Evolutionary conservation across 2,888 invertebrate species (phyloP), one percentile per base, ranked within the genome.

Genomic region (Blera fallax): DNA sequence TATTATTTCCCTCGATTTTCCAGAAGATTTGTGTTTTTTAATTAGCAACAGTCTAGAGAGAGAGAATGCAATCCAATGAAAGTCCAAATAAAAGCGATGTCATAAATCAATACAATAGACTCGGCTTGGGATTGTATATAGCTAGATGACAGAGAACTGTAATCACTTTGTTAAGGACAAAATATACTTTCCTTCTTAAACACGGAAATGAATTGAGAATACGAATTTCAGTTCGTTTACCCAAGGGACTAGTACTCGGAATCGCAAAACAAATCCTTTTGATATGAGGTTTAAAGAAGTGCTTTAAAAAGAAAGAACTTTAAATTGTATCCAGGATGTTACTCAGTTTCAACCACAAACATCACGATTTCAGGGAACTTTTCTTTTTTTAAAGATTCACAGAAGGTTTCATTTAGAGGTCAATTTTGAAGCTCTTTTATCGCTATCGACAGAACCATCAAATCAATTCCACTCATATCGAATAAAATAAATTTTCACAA

Each of bases 21-120:
- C 58, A 65, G 52, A 85, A 85, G 85, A 81, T 85, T 85, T 85
- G 81, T 85, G 70, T 77, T 85, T 81, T 80, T 85, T 85, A 85
- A 85, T 85, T 85, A 85, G 81, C 76, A 70, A 48, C 85, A 27
- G 18, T 69, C 40, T 74, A 60, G 18, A 11, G 40, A 29, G 54
- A 27, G 45, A 52, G 18, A 58, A n/a, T n/a, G n/a, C n/a, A n/a
- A 50, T 52, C 37, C 62, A 16, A 72, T 72, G 64, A 72, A 72
- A 56, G 54, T 70, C 70, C 37, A 67, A 32, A 77, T 77, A 60
- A 32, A 69, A 77, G 43, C 29, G 29, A 11, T 11, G 11, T 29
- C 5, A 58, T 76, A 77, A 67, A 77, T 77, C 69, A 77, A 69
- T 69, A 43, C 27, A 34, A 40, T 27, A 11, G 27, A 34, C 24